phyloP scores from a whole-genome alignment of 2,113 vertebrate genomes.

The Microcebus tavaratra region DNA sequence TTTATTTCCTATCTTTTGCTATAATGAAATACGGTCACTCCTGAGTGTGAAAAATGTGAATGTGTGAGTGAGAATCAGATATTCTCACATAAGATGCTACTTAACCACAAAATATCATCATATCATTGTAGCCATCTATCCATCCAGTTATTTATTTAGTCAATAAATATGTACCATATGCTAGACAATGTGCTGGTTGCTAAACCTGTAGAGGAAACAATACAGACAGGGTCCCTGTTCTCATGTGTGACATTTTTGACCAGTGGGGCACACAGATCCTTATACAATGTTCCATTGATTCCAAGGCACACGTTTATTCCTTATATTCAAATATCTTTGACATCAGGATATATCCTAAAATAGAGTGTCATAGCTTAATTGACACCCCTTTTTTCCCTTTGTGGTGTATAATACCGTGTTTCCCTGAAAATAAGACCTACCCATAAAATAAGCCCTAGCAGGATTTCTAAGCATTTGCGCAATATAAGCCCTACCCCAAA shows the following conservation, averaged over 20 bases:
- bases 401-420: neutral
- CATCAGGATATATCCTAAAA: conserved; percentile 24
- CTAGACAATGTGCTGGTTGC: neutral
- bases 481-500: too few species aligned
- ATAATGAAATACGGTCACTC: neutral
- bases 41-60: neutral
- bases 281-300: neutral
- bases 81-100: neutral
- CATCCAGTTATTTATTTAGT: neutral
- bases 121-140: neutral
- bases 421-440: too few species aligned
- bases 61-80: neutral
- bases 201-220: neutral
- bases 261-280: neutral
- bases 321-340: neutral
- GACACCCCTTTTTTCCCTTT: neutral
- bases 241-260: neutral
- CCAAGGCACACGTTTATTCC: neutral
- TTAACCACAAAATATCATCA: neutral
- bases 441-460: too few species aligned
- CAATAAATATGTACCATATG: neutral
- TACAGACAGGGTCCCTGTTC: neutral
- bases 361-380: neutral
- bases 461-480: too few species aligned
- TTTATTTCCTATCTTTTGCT: conserved; percentile 17